Evolutionary conservation across 2,113 vertebrate genomes (phyloP), one percentile per base, ranked within the genome.

Genomic region (Aegithalos caudatus): DNA sequence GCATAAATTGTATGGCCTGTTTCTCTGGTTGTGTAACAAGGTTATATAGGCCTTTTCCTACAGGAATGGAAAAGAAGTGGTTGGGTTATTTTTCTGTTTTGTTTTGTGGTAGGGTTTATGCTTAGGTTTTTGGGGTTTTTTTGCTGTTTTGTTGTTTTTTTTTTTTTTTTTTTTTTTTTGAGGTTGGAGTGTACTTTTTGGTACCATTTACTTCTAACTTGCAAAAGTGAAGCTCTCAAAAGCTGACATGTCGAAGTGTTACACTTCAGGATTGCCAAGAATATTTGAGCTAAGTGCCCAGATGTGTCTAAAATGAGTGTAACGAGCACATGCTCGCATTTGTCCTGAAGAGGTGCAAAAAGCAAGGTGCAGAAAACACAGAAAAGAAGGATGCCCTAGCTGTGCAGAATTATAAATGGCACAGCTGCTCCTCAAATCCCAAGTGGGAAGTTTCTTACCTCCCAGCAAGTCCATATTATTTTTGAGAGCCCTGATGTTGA

Each of bases 401-500:
- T 79, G 37, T 5, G 1, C n/a, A 44, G 35, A 31, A 28, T 44
- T 70, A 71, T 61, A 65, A 84, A 79, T 72, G 60, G 45, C 53
- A 37, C 8, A 67, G 50, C 61, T 89, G 51, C 37, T 48, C 94
- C 69, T 73, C 76, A 64, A n/a, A 38, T 86, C 37, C 48, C 40
- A 37, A 72, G 33, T 27, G 35, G n/a, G 54, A 91, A 53, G 54
- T 50, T 95, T 72, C 78, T 94, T 78, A 90, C 64, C 89, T 56
- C 53, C 83, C 25, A 94, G 86, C 72, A 94, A 78, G 88, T 33
- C 25, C 13, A 0, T 81, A 58, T 94, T 87, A 86, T 90, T 96
- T 94, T 87, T 95, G 86, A 74, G 61, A 66, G 67, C 92, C 84
- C 80, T 97, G n/a, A 14, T 40, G 12, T 18, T 95, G 94, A 97